These are phyloP conservation scores for Ephestia elutella DNA, from an alignment of 1,140 invertebrate species.

Conservation along the genomic window DNA sequence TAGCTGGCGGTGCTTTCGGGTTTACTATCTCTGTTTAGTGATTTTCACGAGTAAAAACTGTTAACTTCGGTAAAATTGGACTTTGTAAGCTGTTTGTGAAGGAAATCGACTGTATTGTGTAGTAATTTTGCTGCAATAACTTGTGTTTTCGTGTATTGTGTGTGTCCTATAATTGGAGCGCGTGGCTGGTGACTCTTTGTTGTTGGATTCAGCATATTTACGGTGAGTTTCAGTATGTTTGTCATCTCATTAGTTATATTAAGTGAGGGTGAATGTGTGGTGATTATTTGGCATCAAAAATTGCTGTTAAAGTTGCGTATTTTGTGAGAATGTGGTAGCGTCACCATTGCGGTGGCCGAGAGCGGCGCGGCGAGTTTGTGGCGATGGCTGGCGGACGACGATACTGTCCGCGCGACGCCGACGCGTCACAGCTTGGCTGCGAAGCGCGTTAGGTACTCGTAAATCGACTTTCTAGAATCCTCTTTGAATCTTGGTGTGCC, in stretches of 20 bases:
- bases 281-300: conserved; percentile 19
- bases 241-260: conserved; percentile 19
- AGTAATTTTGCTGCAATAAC: conserved; percentile 46
- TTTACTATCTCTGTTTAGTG: conserved; percentile 65
- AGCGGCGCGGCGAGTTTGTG: conserved; percentile 45
- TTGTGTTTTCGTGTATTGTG: conserved; percentile 70
- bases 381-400: conserved; percentile 43
- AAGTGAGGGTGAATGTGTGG: conserved; percentile 8
- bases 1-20: conserved; percentile 70
- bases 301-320: conserved; percentile 18
- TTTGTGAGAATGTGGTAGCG: conserved; percentile 45
- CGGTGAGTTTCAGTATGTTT: conserved; percentile 56
- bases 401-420: conserved; percentile 46
- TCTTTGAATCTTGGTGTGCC: conserved; percentile 11
- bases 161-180: conserved; percentile 70
- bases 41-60: conserved; percentile 60
- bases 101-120: conserved; percentile 51
- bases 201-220: conserved; percentile 68
- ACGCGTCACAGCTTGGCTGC: conserved; percentile 44
- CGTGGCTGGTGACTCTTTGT: conserved; percentile 72
- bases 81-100: conserved; percentile 44
- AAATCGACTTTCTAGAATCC: conserved; percentile 46
- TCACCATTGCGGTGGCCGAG: conserved; percentile 37
- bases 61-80: conserved; percentile 53
- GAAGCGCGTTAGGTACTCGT: conserved; percentile 30